Evolutionary conservation across 2,113 vertebrate species (phyloP).

Genomic region (Seriola quinqueradiata): DNA sequence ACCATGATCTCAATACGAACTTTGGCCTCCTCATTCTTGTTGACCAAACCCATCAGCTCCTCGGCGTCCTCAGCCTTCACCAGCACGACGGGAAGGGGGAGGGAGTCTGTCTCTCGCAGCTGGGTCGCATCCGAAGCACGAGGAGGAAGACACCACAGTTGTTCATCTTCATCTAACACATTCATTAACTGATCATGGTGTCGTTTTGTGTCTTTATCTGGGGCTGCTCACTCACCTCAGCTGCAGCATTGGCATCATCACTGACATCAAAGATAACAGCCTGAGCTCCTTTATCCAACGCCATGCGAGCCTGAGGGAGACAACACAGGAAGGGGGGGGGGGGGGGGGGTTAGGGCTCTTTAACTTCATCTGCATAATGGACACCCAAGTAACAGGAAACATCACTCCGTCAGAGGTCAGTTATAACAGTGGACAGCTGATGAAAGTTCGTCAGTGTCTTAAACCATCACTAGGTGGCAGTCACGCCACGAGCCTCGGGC

Average conservation of each 20-base stretch:
- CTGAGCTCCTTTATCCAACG: conserved; percentile 92
- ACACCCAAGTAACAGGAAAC: neutral
- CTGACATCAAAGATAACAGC: conserved; percentile 97
- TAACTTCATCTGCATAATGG: neutral
- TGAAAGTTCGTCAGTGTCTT: neutral
- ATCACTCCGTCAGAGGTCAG: neutral
- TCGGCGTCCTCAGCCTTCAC: conserved; percentile 90
- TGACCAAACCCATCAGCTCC: conserved; percentile 94
- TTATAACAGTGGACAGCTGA: neutral
- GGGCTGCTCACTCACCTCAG: conserved; percentile 86
- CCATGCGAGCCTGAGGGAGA: conserved; percentile 91
- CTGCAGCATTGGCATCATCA: conserved; percentile 89
- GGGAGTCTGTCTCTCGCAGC: conserved; percentile 88
- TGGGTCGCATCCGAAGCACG: conserved; percentile 50
- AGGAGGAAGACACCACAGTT: neutral
- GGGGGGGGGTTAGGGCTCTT: neutral
- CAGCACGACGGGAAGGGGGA: conserved; percentile 92
- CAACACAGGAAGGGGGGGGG: neutral
- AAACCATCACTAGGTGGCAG: conserved; percentile 73
- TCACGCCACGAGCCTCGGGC: conserved; percentile 18
- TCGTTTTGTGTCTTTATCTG: neutral
- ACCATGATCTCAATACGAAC: conserved; percentile 93
- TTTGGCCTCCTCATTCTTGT: conserved; percentile 95
- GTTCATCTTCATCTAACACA: neutral
- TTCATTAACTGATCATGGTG: neutral